These are phyloP conservation scores for Glaucomys volans DNA, from an alignment of 2,113 vertebrate species.

Conservation along the genomic window DNA sequence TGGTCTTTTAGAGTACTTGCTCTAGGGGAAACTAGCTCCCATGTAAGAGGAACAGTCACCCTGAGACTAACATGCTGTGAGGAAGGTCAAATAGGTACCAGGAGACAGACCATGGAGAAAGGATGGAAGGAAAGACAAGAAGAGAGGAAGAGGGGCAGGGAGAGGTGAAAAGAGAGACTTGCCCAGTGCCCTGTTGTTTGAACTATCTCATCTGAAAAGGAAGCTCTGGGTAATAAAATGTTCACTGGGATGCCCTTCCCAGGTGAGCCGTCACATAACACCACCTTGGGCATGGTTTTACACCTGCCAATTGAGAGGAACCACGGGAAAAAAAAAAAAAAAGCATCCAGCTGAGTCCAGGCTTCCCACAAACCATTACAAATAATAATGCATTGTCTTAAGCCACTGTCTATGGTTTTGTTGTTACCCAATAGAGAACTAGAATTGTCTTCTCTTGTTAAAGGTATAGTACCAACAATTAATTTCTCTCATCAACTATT, in stretches of 20 bases:
- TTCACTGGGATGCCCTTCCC: background rate
- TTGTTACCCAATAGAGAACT: background rate
- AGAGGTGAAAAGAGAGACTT: background rate
- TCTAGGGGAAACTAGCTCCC: background rate
- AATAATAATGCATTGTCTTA: background rate
- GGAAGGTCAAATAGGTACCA: background rate
- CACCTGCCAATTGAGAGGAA: background rate
- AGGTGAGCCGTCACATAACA: background rate
- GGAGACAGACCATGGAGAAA: background rate
- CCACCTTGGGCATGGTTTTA: background rate
- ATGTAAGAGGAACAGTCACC: background rate
- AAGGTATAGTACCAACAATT: background rate
- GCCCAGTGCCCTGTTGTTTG: background rate
- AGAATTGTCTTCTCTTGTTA: background rate
- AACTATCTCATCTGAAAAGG: constrained; percentile 1
- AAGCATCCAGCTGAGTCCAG: background rate
- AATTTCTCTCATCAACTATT: background rate
- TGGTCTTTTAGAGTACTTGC: background rate
- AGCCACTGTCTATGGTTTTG: background rate
- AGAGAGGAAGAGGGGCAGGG: background rate
- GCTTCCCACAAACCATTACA: background rate
- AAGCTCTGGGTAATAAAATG: background rate
- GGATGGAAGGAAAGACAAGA: background rate
- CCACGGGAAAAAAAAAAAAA: background rate
- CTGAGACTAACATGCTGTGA: background rate